phyloP scores from a whole-genome alignment of 2,113 vertebrate species.

The Sphaerodactylus townsendi region DNA sequence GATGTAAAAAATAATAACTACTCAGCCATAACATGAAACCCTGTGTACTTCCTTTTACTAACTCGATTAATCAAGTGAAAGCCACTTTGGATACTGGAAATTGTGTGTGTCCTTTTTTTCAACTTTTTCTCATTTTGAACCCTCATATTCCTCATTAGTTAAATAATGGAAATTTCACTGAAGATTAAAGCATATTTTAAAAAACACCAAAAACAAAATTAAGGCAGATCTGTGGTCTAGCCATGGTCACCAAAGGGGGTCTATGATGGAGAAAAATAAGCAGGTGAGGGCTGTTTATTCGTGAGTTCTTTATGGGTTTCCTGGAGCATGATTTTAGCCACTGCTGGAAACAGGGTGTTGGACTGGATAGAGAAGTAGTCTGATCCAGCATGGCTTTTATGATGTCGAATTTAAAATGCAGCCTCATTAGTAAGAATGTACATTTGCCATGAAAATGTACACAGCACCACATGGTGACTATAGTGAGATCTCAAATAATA shows the following conservation, averaged over 20 bases:
- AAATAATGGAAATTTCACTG: background rate
- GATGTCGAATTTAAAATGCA: background rate
- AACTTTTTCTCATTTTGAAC: background rate
- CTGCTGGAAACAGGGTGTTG: too few relatives aligned
- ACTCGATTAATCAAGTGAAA: constrained; percentile 60
- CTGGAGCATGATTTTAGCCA: too few relatives aligned
- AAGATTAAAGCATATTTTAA: background rate
- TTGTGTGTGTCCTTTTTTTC: background rate
- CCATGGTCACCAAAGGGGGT: too few relatives aligned
- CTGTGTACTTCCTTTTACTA: constrained; percentile 44
- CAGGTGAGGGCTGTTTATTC: too few relatives aligned
- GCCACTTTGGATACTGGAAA: constrained; percentile 36
- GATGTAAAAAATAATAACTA: constrained; percentile 57
- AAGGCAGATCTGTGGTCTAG: too few relatives aligned
- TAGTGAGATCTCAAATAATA: background rate
- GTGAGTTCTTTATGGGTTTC: too few relatives aligned
- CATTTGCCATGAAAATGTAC: background rate
- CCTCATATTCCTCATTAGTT: background rate
- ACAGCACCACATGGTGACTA: background rate
- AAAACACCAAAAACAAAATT: background rate
- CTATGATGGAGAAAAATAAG: too few relatives aligned
- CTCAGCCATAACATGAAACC: constrained; percentile 45
- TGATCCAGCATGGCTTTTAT: too few relatives aligned
- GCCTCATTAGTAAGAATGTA: background rate
- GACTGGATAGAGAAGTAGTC: too few relatives aligned